Percentiles rank a stretch among this genome's conserved stretches.
These are phyloP conservation scores for Cavia aperea DNA, from an alignment of 2,113 vertebrate species.

Conservation along the genomic window DNA sequence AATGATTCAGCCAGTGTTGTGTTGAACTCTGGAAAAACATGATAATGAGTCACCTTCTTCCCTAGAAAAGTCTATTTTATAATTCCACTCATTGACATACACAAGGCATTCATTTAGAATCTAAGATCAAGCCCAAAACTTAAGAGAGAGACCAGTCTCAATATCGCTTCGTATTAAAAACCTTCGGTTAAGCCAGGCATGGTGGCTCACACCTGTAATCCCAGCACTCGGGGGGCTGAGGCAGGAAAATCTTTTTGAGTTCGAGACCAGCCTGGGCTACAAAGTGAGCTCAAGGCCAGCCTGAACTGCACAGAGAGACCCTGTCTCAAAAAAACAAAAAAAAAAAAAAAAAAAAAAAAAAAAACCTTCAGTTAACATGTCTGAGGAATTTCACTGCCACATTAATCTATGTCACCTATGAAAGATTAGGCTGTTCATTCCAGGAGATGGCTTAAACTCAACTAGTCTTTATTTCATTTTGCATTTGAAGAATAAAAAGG, in stretches of 20 bases:
- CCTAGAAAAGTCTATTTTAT: conserved; percentile 19
- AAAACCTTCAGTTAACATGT: background rate
- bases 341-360: background rate
- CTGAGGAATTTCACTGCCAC: background rate
- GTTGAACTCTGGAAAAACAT: conserved; percentile 3
- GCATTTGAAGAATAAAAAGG: conserved; percentile 7
- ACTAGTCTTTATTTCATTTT: conserved; percentile 22
- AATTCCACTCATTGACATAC: background rate
- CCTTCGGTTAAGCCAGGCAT: background rate
- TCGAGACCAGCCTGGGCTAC: too few relatives aligned
- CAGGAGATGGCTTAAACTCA: conserved; percentile 21
- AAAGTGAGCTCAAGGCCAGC: too few relatives aligned
- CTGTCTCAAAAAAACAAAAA: background rate
- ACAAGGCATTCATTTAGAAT: conserved; percentile 3
- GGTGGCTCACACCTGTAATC: too few relatives aligned
- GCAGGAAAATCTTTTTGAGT: too few relatives aligned
- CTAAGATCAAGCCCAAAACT: conserved; percentile 1
- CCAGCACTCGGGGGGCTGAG: too few relatives aligned
- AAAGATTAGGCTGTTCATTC: conserved; percentile 19
- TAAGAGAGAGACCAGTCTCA: background rate
- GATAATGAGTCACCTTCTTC: background rate
- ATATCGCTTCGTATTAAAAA: conserved; percentile 22
- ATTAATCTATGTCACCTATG: background rate
- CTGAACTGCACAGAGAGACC: too few relatives aligned
- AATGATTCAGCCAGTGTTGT: background rate